Evolutionary conservation across 2,797 vertebrate genomes (phyloP).

Genomic region (Picus viridis): DNA sequence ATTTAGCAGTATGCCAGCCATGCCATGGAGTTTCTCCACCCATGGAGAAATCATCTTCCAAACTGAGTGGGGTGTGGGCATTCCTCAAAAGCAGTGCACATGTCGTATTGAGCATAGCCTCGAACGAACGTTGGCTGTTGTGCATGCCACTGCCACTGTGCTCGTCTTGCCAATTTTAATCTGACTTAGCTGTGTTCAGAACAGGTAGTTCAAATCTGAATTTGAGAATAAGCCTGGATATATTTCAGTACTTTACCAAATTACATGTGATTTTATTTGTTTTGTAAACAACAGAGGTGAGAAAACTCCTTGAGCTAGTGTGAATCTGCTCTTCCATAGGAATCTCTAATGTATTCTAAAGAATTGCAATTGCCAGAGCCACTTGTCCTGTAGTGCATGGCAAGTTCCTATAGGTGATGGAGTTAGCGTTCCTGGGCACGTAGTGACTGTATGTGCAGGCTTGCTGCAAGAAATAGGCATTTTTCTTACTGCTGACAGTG

Average conservation of each 20-base stretch:
- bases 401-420: neutral
- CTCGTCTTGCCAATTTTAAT: slow-evolving; percentile 27
- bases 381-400: neutral
- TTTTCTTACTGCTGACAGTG: neutral
- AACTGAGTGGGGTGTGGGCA: neutral
- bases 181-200: neutral
- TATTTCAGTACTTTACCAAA: neutral
- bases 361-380: neutral
- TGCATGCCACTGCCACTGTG: neutral
- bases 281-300: neutral
- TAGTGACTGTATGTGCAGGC: neutral
- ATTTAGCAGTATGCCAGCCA: neutral
- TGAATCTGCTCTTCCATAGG: neutral
- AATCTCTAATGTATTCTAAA: neutral
- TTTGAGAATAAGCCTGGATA: neutral
- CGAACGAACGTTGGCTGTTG: neutral
- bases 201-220: neutral
- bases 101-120: slow-evolving; percentile 34
- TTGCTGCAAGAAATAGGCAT: neutral
- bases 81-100: slow-evolving; percentile 21
- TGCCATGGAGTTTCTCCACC: neutral
- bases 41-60: neutral
- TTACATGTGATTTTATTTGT: neutral
- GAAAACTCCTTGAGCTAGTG: neutral
- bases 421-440: rapidly evolving